Base-by-base conservation (phyloP, 2,113 vertebrate species). In the Chunga burmeisteri region DNA sequence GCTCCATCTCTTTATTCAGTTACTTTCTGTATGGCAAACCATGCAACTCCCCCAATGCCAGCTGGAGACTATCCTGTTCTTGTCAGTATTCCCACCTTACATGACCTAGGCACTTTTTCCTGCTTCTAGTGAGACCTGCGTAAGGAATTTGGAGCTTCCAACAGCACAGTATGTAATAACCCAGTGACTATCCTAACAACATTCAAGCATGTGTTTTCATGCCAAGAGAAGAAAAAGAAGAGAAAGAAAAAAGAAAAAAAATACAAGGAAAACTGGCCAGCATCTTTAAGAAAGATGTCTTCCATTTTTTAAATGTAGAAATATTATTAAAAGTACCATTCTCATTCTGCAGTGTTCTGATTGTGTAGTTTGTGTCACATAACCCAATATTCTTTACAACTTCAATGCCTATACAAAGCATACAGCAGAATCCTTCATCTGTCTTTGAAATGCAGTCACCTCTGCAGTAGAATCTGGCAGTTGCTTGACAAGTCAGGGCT, bases 401-500 rank as follows among this genome's bases (percentile, higher is more conserved):
- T 91, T 90, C 62, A 86, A 71, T 70, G 71, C 21, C 71, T 58
- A 82, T 15, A 90, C 38, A 93, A 89, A 87, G 66, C 55, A 83
- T 89, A 52, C 46, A 80, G 74, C 42, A 82, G 63, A 23, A 94
- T 90, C 78, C 77, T 94, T 93, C 73, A 86, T 80, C 73, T 93
- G 71, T 63, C 71, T 95, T 97, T 97, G 86, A 95, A 95, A 95
- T 13, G 58, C 56, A 93, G 84, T 82, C 86, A 97, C 63, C 84
- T 94, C 75, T 95, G 73, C 70, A 73, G 84, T 4, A 95, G 77
- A 96, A 89, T 58, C 42, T 85, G 42, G 62, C 81, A 86, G 78
- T 9, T 90, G 8, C 74, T 80, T 88, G 84, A 96, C 88, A 94
- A 94, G 81, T 70, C 74, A 56, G 59, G 38, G 74, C 25, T 82